Conservation (phyloP, 2,888 invertebrate species). For the Eilema griseolum region DNA sequence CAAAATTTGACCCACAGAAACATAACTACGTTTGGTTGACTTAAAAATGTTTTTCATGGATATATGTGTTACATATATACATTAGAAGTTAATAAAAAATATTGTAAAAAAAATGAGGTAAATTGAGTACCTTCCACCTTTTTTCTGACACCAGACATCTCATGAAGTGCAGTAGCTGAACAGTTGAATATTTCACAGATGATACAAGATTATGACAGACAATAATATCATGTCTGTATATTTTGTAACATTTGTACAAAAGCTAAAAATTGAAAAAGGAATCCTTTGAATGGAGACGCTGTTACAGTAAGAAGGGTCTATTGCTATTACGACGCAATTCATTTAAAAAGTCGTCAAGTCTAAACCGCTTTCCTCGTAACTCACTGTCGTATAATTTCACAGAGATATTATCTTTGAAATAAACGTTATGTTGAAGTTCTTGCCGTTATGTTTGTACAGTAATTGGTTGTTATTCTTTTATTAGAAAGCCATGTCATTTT, state of each 20-base stretch:
- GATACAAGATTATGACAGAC: too few relatives aligned
- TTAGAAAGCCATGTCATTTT: not conserved
- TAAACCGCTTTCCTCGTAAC: conserved; percentile 18
- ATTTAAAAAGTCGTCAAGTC: conserved; percentile 19
- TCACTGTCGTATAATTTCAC: conserved; percentile 15
- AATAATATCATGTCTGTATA: too few relatives aligned
- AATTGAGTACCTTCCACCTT: too few relatives aligned
- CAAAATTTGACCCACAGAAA: too few relatives aligned
- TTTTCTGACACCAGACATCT: too few relatives aligned
- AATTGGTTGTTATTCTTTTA: conserved; percentile 5
- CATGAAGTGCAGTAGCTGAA: too few relatives aligned
- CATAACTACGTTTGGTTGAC: too few relatives aligned
- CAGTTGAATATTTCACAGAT: too few relatives aligned
- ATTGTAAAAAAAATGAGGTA: too few relatives aligned
- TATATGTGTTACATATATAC: too few relatives aligned
- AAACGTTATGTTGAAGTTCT: conserved; percentile 5
- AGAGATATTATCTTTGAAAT: conserved; percentile 10
- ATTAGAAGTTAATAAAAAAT: too few relatives aligned
- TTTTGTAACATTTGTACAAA: not conserved
- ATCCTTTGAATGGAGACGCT: conserved; percentile 9
- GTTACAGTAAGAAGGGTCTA: conserved; percentile 14
- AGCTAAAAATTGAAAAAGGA: not conserved
- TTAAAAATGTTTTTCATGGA: too few relatives aligned
- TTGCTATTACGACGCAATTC: conserved; percentile 17
- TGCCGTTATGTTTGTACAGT: not conserved